Base-by-base conservation (phyloP, 2,888 invertebrate species). In the Lasioglossum zephyrum region DNA sequence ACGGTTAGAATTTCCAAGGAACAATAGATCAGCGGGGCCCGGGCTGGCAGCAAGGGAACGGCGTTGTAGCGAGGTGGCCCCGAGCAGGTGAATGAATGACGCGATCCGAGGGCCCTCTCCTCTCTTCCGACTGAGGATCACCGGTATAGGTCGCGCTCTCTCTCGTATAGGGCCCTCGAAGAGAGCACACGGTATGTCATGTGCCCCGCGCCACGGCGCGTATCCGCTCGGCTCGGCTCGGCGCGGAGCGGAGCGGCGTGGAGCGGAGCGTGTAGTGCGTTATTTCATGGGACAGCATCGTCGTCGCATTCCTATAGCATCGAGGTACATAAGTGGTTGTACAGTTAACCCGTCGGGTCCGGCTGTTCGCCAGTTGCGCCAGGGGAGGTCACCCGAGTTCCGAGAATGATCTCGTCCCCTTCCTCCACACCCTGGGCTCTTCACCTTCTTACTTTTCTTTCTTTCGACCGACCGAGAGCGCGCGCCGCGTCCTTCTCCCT, bases 291-390 rank as follows among this genome's bases (percentile, higher is more conserved):
- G 88, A 92, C 82, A 89, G 90, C 87, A 91, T 88, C 87, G 86
- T 85, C 88, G 88, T 89, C 91, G 90, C 93, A 92, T 93, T 93
- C 92, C 93, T 88, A 85, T 85, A 87, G 88, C 86, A 81, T 89
- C 87, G 92, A 88, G 88, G 91, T 90, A 92, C 92, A 92, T 92
- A 93, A 92, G 92, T 92, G 93, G 92, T 93, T 93, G 92, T 94
- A 94, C 94, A 94, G 94, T 94, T 94, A 94, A 92, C 91, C 89
- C 89, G 90, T 88, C 89, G 88, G 83, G 86, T 87, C 90, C 92
- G 90, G 87, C 90, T 86, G 91, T 89, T 92, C 85, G 89, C 89
- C 90, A 83, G 90, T 90, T 89, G 91, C 90, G 90, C 89, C 90
- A 87, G 88, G 92, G 92, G 92, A 93, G 93, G 92, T 93, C 93